Conservation (phyloP, 23 tunicate species). For the Ascidia mentula region DNA sequence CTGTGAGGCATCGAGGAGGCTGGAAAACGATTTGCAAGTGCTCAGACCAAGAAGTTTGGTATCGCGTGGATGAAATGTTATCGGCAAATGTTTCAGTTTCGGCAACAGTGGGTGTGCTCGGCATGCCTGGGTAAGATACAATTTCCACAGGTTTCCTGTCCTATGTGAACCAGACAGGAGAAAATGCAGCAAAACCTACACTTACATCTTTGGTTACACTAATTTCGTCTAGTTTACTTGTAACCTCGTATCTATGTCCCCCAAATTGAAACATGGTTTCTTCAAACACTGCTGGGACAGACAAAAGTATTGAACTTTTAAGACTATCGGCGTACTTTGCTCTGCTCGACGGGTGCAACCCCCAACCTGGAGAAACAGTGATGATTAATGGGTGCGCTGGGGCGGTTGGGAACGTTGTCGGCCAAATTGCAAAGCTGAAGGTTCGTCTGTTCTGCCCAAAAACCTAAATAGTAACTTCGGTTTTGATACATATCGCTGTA, state of each 20-base stretch:
- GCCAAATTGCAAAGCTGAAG: conserved; percentile 75
- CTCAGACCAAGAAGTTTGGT: neutral
- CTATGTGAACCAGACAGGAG: no score
- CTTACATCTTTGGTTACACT: no score
- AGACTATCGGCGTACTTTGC: conserved; percentile 69
- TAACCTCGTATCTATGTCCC: no score
- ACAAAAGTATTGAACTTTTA: neutral
- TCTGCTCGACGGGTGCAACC: conserved; percentile 36
- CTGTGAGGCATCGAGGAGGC: neutral
- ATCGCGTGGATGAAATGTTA: neutral
- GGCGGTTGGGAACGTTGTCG: conserved; percentile 63
- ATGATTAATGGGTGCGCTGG: conserved; percentile 64
- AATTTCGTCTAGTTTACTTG: no score
- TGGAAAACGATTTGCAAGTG: conserved; percentile 8
- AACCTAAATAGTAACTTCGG: neutral
- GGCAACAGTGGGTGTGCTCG: neutral
- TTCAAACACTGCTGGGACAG: no score
- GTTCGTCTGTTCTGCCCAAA: no score
- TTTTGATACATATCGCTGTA: no score
- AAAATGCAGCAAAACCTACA: no score
- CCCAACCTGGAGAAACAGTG: conserved; percentile 59
- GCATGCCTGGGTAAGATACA: conserved; percentile 24
- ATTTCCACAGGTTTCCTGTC: no score
- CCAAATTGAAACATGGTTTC: no score
- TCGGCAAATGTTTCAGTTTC: neutral